phyloP scores from a whole-genome alignment of 1,140 invertebrate species.

The Parapsyche elsis region DNA sequence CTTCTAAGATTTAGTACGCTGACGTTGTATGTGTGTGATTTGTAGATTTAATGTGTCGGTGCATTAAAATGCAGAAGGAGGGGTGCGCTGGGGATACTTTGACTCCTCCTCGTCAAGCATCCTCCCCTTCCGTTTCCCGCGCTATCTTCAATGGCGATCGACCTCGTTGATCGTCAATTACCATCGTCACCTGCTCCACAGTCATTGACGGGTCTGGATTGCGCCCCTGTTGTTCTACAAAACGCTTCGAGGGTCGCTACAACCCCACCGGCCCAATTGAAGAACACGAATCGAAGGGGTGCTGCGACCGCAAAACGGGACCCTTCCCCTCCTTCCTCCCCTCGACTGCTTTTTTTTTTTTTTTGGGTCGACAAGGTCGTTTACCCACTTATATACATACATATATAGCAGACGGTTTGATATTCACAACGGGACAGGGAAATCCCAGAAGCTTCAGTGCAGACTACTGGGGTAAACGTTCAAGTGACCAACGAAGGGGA shows the following conservation, averaged over 20 bases:
- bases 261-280: not conserved
- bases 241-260: not conserved
- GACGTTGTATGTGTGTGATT: too few species aligned
- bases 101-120: not conserved
- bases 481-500: too few species aligned
- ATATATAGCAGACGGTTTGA: too few species aligned
- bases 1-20: too few species aligned
- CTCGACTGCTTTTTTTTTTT: not conserved
- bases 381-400: not conserved
- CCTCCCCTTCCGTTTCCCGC: not conserved
- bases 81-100: too few species aligned
- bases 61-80: too few species aligned
- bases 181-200: not conserved
- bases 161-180: not conserved
- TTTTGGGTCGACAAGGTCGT: not conserved
- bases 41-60: too few species aligned
- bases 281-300: constrained; percentile 1
- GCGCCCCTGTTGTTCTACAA: not conserved
- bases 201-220: not conserved
- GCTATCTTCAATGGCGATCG: not conserved
- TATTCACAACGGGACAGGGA: too few species aligned
- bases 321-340: not conserved
- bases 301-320: not conserved
- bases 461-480: too few species aligned
- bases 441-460: too few species aligned